Evolutionary conservation across 2,888 invertebrate species (phyloP), one percentile per base, ranked within the genome.

Genomic region (Cloeon dipterum): DNA sequence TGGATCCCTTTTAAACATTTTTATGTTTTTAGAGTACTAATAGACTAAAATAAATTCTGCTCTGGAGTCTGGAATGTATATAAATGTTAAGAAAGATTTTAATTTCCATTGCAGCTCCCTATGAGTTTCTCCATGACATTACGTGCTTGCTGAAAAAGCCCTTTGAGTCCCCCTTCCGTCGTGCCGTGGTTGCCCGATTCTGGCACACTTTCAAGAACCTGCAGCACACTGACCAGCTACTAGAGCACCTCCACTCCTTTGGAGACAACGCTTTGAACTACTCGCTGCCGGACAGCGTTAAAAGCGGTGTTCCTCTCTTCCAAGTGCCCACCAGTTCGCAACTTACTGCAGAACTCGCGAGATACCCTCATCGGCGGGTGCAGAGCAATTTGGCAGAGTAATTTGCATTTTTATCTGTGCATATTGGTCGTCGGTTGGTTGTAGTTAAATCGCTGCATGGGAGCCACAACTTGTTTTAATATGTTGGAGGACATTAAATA

Each of bases 41-140:
- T n/a, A n/a, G n/a, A n/a, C n/a, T n/a, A n/a, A n/a, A n/a, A n/a
- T n/a, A n/a, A n/a, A n/a, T n/a, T n/a, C n/a, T n/a, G n/a, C n/a
- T n/a, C n/a, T n/a, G n/a, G n/a, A n/a, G n/a, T n/a, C n/a, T n/a
- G n/a, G n/a, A n/a, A 10, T 10, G 25, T 25, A 10, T 25, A 25
- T 25, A 25, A 10, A 25, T 25, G 10, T 25, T 25, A 10, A 25
- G 25, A 25, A 8, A 25, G 14, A 3, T 18, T 16, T n/a, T 3
- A 13, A 36, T 37, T 19, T 32, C 37, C 35, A 19, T 45, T 54
- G 26, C 47, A 60, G 73, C 72, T 20, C 68, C 68, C 2, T 75
- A 77, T 48, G 74, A 76, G 47, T 75, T 78, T 54, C 56, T 78
- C 20, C 74, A 76, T 48, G 78, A 79, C 48, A 68, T 77, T 37